phyloP scores from a whole-genome alignment of 2,797 vertebrate genomes.

The Fistularia commersonii region DNA sequence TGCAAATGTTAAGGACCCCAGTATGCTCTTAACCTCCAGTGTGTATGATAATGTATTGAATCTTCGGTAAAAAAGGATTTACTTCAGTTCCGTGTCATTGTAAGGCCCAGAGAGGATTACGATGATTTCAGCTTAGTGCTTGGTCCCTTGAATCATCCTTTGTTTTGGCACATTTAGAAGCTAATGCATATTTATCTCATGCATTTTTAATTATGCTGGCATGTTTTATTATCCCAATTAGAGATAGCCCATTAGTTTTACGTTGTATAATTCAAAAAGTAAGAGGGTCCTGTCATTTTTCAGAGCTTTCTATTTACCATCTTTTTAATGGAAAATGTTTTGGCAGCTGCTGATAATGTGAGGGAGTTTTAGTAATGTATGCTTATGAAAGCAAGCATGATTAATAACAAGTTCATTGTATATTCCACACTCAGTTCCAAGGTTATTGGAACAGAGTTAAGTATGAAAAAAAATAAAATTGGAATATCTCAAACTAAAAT shows the following conservation, averaged over 20 bases:
- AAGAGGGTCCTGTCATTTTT: constrained; percentile 43
- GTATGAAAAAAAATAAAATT: constrained; percentile 34
- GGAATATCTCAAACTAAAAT: constrained; percentile 14
- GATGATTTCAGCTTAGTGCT: constrained; percentile 7
- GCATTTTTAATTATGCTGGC: not conserved
- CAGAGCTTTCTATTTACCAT: constrained; percentile 49
- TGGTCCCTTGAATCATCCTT: constrained; percentile 10
- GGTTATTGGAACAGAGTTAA: constrained; percentile 14
- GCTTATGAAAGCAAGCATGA: constrained; percentile 44
- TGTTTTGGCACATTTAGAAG: constrained; percentile 16
- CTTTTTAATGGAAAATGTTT: constrained; percentile 41
- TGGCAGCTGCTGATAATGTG: constrained; percentile 26
- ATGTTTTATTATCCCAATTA: not conserved
- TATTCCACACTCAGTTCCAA: constrained; percentile 26
- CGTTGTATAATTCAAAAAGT: constrained; percentile 28
- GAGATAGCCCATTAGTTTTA: constrained; percentile 11
- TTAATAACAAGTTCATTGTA: constrained; percentile 39
- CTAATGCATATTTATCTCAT: constrained; percentile 18
- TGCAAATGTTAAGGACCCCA: constrained; percentile 22
- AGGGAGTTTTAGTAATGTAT: constrained; percentile 42
- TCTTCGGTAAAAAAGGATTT: constrained; percentile 49
- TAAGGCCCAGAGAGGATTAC: constrained; percentile 37
- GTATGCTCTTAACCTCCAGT: constrained; percentile 32
- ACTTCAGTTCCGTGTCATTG: constrained; percentile 16
- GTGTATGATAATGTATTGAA: constrained; percentile 42